A percentile compares a stretch with the other conserved stretches of the same genome.
These are phyloP conservation scores for Gopherus flavomarginatus DNA, from an alignment of 2,113 vertebrate genomes.

Conservation along the genomic window DNA sequence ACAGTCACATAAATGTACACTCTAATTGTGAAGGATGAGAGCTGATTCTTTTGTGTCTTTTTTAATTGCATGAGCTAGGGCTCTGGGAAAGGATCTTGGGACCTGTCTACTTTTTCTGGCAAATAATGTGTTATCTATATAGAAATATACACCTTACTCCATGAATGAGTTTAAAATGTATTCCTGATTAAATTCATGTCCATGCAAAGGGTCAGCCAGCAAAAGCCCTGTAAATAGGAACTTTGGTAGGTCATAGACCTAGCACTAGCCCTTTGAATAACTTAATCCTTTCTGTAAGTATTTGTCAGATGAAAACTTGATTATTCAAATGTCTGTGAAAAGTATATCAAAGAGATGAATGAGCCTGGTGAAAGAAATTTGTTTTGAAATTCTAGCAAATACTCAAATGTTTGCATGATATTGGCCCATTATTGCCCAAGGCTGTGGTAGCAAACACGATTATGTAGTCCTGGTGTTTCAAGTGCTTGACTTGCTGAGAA, in stretches of 20 bases:
- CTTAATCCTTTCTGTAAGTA: background rate
- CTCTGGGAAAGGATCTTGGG: background rate
- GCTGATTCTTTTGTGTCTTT: background rate
- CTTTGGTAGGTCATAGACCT: background rate
- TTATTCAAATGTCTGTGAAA: background rate
- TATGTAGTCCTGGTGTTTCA: background rate
- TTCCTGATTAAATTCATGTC: background rate
- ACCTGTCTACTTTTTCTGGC: background rate
- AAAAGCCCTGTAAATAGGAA: background rate
- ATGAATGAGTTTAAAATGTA: background rate
- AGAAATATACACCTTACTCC: background rate
- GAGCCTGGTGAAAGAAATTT: background rate
- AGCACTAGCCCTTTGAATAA: background rate
- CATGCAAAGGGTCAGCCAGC: background rate
- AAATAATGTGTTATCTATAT: background rate
- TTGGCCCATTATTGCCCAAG: background rate
- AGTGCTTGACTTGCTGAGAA: background rate
- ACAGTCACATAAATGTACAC: accelerated
- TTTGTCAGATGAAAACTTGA: background rate
- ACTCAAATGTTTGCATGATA: background rate
- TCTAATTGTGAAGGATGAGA: background rate
- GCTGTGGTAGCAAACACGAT: background rate
- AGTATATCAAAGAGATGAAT: background rate
- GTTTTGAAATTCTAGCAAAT: background rate
- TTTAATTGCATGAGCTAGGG: background rate